Base-by-base conservation (phyloP, 2,888 invertebrate species). In the Dorcus parallelipipedus region DNA sequence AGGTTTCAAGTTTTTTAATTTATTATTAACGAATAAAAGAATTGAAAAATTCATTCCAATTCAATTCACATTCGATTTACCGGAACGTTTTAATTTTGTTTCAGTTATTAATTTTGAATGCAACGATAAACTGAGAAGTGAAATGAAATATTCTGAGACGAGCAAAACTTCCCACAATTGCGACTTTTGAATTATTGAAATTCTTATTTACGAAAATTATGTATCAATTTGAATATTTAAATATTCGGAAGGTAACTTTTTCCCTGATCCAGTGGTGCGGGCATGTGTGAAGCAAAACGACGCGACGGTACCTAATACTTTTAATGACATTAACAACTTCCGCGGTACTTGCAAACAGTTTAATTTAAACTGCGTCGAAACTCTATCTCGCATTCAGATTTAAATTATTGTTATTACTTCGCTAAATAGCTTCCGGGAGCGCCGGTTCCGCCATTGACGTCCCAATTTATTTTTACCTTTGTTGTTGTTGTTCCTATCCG, bases 371-470 rank as follows among this genome's bases (percentile, higher is more conserved):
- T 59, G 63, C 54, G 62, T 57, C 62, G 63, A 64, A 67, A 64
- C 58, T 64, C 59, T 65, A 66, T 69, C 67, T 65, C 49, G 60
- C 42, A 65, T 66, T 55, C 50, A 64, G 67, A 68, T 68, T 67
- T 67, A 67, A 69, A 64, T 68, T 69, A 69, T 67, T 66, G 69
- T 65, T 65, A 66, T 63, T 65, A 64, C 66, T 62, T 56, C 62
- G 59, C 62, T 59, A 64, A 67, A 63, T 62, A 55, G 60, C 56
- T 55, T 48, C 60, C 58, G 41, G 51, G 59, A 33, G 26, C 26
- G 48, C 47, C 41, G 38, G 47, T 52, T 52, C 49, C 42, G 38
- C 41, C 54, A 52, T 51, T 55, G 52, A 55, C 49, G 59, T 49
- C 54, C 52, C 55, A 54, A 59, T 59, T 55, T 59, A 54, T 59